phyloP scores from a whole-genome alignment of 1,140 invertebrate genomes.

The Melipona quadrifasciata region DNA sequence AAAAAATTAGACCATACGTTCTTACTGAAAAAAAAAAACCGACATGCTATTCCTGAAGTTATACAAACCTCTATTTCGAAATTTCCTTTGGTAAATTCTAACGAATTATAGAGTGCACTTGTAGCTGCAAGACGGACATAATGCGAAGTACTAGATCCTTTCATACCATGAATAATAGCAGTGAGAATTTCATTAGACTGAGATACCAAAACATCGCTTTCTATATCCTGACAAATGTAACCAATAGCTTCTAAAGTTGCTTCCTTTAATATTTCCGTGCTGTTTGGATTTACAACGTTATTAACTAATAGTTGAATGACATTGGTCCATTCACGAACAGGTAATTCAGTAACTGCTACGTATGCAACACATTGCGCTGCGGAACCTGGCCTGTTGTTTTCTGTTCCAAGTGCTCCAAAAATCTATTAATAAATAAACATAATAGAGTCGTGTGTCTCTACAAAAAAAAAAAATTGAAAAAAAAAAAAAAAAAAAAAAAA shows the following conservation, averaged over 20 bases:
- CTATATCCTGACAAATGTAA: constrained; percentile 91
- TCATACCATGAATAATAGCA: constrained; percentile 99
- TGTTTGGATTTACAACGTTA: constrained; percentile 94
- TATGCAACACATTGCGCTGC: constrained; percentile 99
- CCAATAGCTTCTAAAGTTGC: constrained; percentile 98
- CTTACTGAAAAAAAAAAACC: not conserved
- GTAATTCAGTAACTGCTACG: constrained; percentile 97
- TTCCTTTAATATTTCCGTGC: constrained; percentile 97
- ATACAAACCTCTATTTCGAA: constrained; percentile 94
- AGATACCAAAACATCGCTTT: constrained; percentile 93
- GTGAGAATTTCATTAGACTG: constrained; percentile 98
- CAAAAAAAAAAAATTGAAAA: too few relatives aligned
- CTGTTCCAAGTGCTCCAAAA: constrained; percentile 95
- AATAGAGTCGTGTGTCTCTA: too few relatives aligned
- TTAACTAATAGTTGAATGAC: constrained; percentile 92
- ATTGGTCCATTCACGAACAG: constrained; percentile 91
- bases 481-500: too few relatives aligned
- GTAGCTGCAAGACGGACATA: constrained; percentile 97
- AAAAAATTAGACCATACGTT: not conserved
- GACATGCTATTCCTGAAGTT: not conserved
- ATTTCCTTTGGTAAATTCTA: constrained; percentile 99
- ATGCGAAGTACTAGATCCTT: constrained; percentile 89
- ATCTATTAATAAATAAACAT: constrained; percentile 84
- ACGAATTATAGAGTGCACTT: constrained; percentile 97
- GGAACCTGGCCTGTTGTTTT: constrained; percentile 95